These are phyloP conservation scores for Meganola albula DNA, from an alignment of 2,888 invertebrate genomes.

Conservation along the genomic window DNA sequence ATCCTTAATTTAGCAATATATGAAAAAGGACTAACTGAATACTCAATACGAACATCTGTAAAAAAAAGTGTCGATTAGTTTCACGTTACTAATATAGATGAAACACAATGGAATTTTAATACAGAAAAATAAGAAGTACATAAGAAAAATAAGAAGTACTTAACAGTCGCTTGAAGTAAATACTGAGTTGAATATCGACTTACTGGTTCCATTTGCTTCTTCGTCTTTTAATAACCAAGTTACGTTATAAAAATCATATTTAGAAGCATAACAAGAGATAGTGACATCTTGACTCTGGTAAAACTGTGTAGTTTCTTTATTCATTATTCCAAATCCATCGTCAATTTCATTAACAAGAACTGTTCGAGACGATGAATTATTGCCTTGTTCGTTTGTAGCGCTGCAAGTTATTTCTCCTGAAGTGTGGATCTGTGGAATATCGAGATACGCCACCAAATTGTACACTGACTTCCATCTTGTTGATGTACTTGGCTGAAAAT, in stretches of 20 bases:
- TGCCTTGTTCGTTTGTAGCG: conserved; percentile 31
- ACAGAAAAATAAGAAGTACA: neutral
- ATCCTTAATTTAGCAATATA: conserved; percentile 46
- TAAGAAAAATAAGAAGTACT: neutral
- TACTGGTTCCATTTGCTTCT: conserved; percentile 29
- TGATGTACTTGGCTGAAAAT: conserved; percentile 24
- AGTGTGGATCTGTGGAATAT: conserved; percentile 25
- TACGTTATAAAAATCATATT: conserved; percentile 44
- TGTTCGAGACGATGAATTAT: conserved; percentile 14
- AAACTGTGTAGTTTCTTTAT: conserved; percentile 39
- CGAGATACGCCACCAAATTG: conserved; percentile 35
- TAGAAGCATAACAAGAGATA: conserved; percentile 53
- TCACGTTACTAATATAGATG: neutral
- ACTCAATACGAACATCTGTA: conserved; percentile 31
- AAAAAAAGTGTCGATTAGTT: too few relatives aligned
- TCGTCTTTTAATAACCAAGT: conserved; percentile 43
- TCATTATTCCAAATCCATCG: conserved; percentile 51
- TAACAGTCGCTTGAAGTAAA: neutral
- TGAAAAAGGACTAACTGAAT: conserved; percentile 37
- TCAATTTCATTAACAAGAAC: conserved; percentile 50
- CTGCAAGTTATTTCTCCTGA: conserved; percentile 49
- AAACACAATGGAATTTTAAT: neutral
- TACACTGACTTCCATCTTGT: conserved; percentile 26
- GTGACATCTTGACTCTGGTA: conserved; percentile 39
- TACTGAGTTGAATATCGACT: conserved; percentile 10